Conservation (phyloP, 2,888 invertebrate species). For the Hyalella azteca region DNA sequence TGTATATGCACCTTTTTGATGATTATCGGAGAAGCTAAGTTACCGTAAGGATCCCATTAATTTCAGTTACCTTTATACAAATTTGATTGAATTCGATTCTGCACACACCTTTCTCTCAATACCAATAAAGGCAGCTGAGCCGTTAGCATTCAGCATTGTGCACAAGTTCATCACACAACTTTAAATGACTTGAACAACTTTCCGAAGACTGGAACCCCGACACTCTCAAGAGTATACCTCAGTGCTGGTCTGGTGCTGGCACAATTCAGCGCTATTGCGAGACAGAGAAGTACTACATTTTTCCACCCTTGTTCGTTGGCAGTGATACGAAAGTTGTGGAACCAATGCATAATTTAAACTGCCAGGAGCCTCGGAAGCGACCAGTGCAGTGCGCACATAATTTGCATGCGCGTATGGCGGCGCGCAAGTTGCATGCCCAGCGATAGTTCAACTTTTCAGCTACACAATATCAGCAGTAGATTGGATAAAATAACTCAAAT, state of each 20-base stretch:
- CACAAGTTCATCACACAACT: constrained; percentile 10
- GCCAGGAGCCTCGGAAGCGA: neutral
- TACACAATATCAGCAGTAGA: no score
- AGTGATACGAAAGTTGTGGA: constrained; percentile 3
- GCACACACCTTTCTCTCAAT: no score
- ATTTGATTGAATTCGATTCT: no score
- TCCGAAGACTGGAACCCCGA: neutral
- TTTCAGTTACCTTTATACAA: no score
- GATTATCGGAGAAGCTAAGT: no score
- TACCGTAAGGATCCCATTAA: no score
- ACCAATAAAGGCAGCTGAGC: constrained; percentile 16
- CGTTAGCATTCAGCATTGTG: neutral
- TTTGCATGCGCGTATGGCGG: no score
- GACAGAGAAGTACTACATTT: neutral
- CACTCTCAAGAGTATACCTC: neutral
- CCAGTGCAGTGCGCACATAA: no score
- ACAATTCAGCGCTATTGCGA: neutral
- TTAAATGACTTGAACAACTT: constrained; percentile 17
- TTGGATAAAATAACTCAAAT: no score
- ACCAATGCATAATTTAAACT: constrained; percentile 24
- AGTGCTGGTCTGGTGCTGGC: neutral
- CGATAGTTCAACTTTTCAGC: no score
- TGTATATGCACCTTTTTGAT: no score
- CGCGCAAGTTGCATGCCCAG: no score
- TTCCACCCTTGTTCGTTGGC: neutral